These are phyloP conservation scores for Pseudomyrmex cubaensis DNA, from an alignment of 1,140 invertebrate species.

Conservation along the genomic window DNA sequence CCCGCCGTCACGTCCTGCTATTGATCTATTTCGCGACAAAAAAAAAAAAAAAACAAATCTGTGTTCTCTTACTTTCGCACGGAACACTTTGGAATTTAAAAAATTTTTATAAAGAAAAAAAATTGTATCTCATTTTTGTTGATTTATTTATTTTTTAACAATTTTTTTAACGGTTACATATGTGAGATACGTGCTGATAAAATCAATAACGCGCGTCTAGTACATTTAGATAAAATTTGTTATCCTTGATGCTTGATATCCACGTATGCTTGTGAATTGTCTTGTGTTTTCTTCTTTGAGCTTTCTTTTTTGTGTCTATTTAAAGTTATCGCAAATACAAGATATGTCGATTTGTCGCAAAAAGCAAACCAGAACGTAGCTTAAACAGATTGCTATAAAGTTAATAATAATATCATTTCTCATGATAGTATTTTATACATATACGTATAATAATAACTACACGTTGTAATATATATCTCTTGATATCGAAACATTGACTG, in stretches of 20 bases:
- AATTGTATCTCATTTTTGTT: no score
- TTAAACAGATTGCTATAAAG: conserved; percentile 5
- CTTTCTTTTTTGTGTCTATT: no score
- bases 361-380: not conserved
- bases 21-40: conserved; percentile 38
- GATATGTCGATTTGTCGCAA: not conserved
- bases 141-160: no score
- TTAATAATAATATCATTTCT: conserved; percentile 11
- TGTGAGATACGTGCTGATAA: no score
- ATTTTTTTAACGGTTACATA: no score
- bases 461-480: no score
- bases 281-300: no score
- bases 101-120: not conserved
- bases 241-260: no score
- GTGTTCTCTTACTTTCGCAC: not conserved
- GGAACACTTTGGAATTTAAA: not conserved
- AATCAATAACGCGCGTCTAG: no score
- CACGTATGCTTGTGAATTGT: no score
- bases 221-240: no score
- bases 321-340: not conserved
- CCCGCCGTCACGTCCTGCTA: not conserved
- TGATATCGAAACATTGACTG: conserved; percentile 5
- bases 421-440: not conserved
- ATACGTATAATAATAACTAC: no score
- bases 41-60: conserved; percentile 16